Percentiles rank a stretch among this genome's conserved stretches.
Evolutionary conservation across 2,888 invertebrate species (phyloP).

Genomic region (Tinea semifulvella): DNA sequence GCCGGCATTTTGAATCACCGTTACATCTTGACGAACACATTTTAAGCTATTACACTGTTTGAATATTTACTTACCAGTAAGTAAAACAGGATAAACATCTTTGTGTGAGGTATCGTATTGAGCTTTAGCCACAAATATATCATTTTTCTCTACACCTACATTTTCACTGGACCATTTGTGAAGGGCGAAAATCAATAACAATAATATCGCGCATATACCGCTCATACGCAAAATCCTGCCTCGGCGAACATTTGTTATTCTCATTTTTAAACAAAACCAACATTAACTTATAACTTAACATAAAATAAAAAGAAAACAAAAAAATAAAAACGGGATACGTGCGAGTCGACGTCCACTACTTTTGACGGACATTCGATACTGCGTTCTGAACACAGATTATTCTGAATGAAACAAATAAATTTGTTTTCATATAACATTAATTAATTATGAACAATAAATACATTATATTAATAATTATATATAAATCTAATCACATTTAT

Average conservation of each 20-base stretch:
- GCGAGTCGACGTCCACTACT: conserved; percentile 1
- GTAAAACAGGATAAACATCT: conserved; percentile 45
- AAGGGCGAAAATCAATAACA: conserved; percentile 70
- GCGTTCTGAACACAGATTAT: no score
- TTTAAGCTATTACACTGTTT: neutral
- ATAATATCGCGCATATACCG: conserved; percentile 57
- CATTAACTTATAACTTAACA: neutral
- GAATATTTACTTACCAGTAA: conserved; percentile 37
- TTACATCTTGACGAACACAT: neutral
- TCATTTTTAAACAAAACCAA: conserved; percentile 51
- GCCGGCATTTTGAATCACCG: conserved; percentile 7
- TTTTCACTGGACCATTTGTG: conserved; percentile 67
- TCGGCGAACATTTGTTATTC: conserved; percentile 68
- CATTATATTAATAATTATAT: no score
- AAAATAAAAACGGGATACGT: conserved; percentile 6
- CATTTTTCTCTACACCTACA: conserved; percentile 27
- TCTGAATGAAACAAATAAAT: no score
- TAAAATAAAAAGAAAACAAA: conserved; percentile 5
- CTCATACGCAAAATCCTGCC: conserved; percentile 67
- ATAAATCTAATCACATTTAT: no score
- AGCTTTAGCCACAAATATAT: conserved; percentile 22
- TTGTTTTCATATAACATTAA: no score
- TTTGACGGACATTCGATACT: conserved; percentile 4
- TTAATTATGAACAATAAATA: no score
- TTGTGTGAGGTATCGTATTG: conserved; percentile 27